phyloP scores from a whole-genome alignment of 2,797 vertebrate species.

The Momotus momota region DNA sequence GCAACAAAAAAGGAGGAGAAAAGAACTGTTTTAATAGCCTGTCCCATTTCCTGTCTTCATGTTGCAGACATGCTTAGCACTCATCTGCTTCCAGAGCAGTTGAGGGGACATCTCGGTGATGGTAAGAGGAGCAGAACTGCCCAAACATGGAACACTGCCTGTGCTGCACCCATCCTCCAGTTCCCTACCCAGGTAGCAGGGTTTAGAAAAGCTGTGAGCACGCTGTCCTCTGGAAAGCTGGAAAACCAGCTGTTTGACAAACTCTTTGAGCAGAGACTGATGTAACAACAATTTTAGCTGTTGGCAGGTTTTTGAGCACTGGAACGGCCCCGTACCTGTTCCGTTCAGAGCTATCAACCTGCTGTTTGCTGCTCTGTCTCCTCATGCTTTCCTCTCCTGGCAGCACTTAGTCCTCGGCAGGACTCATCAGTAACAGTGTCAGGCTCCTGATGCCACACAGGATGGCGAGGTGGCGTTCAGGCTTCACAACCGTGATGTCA shows the following conservation, averaged over 20 bases:
- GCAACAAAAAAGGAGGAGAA: background rate
- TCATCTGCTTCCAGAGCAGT: background rate
- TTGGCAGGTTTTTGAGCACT: background rate
- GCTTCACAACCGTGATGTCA: background rate
- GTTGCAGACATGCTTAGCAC: accelerated
- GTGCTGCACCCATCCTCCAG: background rate
- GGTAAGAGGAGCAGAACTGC: background rate
- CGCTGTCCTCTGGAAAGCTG: background rate
- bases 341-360: background rate
- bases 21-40: background rate
- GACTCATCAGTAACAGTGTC: background rate
- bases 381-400: background rate
- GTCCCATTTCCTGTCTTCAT: background rate
- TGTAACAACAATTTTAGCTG: background rate
- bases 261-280: background rate
- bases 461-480: background rate
- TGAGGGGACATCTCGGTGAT: background rate
- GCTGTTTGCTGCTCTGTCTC: background rate
- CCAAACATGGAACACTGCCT: background rate
- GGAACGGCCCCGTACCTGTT: background rate
- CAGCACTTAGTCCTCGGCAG: background rate
- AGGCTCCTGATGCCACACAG: background rate
- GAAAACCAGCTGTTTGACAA: background rate
- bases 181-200: too few species aligned
- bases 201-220: background rate